These are phyloP conservation scores for Euzetes globulus DNA, from an alignment of 2,888 invertebrate species.

Conservation along the genomic window DNA sequence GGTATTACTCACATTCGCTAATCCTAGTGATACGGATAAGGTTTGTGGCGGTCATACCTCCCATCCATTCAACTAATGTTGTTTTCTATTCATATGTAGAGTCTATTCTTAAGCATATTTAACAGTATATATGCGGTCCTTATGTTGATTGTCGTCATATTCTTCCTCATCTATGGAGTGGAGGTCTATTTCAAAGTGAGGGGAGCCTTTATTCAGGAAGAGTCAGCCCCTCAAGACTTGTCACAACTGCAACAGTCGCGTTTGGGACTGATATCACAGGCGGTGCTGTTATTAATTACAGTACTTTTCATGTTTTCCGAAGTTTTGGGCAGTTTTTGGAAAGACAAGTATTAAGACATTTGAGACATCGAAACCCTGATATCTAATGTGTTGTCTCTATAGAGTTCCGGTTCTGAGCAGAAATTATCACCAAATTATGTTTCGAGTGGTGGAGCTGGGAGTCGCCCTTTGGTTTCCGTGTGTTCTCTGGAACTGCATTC, in stretches of 20 bases:
- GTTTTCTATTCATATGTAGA: conserved; percentile 45
- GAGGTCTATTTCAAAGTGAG: conserved; percentile 84
- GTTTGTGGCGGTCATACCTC: too few species aligned
- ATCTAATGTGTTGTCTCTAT: background rate
- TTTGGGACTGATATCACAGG: conserved; percentile 77
- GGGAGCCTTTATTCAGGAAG: conserved; percentile 43
- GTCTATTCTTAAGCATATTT: conserved; percentile 75
- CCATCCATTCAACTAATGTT: background rate
- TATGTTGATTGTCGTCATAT: conserved; percentile 77
- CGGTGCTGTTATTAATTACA: conserved; percentile 79
- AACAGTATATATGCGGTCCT: conserved; percentile 87
- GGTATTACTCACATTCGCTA: conserved; percentile 40
- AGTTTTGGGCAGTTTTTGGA: conserved; percentile 86
- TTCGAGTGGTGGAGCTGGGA: conserved; percentile 82
- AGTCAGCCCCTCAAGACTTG: conserved; percentile 53
- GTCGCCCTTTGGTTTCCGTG: conserved; percentile 92
- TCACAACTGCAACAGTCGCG: conserved; percentile 86
- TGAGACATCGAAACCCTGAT: background rate
- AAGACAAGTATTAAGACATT: conserved; percentile 62
- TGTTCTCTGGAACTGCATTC: conserved; percentile 89
- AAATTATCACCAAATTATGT: conserved; percentile 85
- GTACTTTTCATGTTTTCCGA: conserved; percentile 83
- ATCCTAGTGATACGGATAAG: conserved; percentile 39
- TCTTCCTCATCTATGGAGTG: conserved; percentile 87
- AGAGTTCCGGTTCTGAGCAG: conserved; percentile 80